phyloP scores from a whole-genome alignment of 1,140 invertebrate genomes.

The Mactra quadrangularis region DNA sequence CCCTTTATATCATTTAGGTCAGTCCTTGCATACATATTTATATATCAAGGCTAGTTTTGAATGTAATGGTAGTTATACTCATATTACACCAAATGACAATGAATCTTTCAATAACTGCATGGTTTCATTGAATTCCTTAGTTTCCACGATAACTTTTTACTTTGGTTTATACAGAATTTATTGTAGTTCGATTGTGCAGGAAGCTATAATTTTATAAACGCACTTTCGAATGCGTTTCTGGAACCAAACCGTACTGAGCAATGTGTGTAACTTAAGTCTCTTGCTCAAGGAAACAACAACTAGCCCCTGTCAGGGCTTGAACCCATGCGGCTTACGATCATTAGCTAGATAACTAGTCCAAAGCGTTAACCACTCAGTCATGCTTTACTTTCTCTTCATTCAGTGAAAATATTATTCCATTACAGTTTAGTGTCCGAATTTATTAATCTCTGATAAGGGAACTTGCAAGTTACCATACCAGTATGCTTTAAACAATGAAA shows the following conservation, averaged over 20 bases:
- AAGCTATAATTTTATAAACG: too few relatives aligned
- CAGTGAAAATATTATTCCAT: constrained; percentile 14
- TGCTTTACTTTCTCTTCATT: constrained; percentile 17
- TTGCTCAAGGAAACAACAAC: too few relatives aligned
- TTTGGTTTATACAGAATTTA: too few relatives aligned
- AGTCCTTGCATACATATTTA: constrained; percentile 21
- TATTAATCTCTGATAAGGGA: constrained; percentile 8
- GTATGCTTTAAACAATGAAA: constrained; percentile 8
- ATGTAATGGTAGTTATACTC: constrained; percentile 9
- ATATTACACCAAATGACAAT: constrained; percentile 16
- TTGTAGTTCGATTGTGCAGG: too few relatives aligned
- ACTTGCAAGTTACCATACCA: constrained; percentile 24
- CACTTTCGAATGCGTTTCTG: too few relatives aligned
- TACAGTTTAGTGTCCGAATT: constrained; percentile 17
- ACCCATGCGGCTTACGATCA: too few relatives aligned
- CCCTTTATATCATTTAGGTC: constrained; percentile 32
- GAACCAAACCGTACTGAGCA: too few relatives aligned
- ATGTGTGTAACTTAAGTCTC: too few relatives aligned
- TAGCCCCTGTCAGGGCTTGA: too few relatives aligned
- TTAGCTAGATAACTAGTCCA: too few relatives aligned
- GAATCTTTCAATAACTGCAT: constrained; percentile 17
- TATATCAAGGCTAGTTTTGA: constrained; percentile 15
- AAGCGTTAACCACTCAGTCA: constrained; percentile 4
- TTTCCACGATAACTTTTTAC: too few relatives aligned
- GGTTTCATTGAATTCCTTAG: constrained; percentile 11